Evolutionary conservation across 2,113 vertebrate genomes (phyloP).

Genomic region (Oreochromis tanganicae): DNA sequence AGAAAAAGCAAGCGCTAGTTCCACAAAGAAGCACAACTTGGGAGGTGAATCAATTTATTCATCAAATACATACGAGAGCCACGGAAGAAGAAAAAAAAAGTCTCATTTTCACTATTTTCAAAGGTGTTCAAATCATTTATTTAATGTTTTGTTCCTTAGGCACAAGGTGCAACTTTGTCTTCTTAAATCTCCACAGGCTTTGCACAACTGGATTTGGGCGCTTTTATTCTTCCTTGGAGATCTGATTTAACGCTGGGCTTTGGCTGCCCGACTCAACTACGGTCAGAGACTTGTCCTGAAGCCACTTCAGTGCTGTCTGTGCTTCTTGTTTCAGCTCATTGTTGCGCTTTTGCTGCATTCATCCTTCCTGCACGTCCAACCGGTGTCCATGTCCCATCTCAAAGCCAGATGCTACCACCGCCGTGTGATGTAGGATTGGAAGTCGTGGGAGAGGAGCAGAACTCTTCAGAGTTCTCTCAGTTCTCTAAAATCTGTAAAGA

Average conservation of each 20-base stretch:
- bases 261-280: not conserved
- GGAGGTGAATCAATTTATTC: not conserved
- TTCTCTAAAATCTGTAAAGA: not conserved
- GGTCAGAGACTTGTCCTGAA: not conserved
- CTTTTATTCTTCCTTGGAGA: not conserved
- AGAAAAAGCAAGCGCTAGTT: not conserved
- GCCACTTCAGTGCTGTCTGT: not conserved
- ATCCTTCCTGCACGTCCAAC: not conserved
- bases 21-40: not conserved
- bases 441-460: not conserved
- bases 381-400: too few relatives aligned
- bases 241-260: not conserved
- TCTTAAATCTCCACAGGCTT: not conserved
- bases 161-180: not conserved
- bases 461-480: not conserved
- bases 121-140: not conserved
- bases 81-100: not conserved
- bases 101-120: not conserved
- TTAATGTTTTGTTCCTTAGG: not conserved
- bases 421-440: not conserved
- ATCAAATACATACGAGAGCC: not conserved
- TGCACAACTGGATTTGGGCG: not conserved
- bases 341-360: not conserved
- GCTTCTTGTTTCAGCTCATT: not conserved
- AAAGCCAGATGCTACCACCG: not conserved